phyloP scores from a whole-genome alignment of 2,888 invertebrate genomes.

The Ophioninae sp. region DNA sequence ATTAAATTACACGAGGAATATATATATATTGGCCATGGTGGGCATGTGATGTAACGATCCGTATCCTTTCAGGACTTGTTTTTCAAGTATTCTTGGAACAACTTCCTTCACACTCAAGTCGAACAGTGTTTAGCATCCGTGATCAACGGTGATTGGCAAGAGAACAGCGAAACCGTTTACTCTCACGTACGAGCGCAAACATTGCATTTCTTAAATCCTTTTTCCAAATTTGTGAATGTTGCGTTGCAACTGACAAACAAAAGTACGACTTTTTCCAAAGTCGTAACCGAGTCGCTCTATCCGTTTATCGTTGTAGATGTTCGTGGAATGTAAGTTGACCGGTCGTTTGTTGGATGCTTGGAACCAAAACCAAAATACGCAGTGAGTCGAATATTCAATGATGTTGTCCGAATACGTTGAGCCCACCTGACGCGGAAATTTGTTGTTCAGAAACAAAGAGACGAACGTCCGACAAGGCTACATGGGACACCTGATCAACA shows the following conservation, averaged over 20 bases:
- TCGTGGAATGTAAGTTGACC: slow-evolving; percentile 90
- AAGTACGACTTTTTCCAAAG: too few relatives aligned
- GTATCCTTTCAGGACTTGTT: slow-evolving; percentile 89
- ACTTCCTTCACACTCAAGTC: slow-evolving; percentile 96
- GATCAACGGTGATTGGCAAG: slow-evolving; percentile 81
- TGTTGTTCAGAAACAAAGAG: slow-evolving; percentile 80
- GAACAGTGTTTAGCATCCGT: slow-evolving; percentile 90
- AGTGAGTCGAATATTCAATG: slow-evolving; percentile 84
- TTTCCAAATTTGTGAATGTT: too few relatives aligned
- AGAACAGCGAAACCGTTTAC: slow-evolving; percentile 82
- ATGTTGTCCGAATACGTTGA: slow-evolving; percentile 20
- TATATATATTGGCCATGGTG: too few relatives aligned
- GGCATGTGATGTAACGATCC: not conserved
- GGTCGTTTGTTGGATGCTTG: slow-evolving; percentile 91
- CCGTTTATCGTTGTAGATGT: slow-evolving; percentile 83
- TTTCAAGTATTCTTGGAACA: slow-evolving; percentile 95
- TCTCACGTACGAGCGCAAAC: slow-evolving; percentile 81
- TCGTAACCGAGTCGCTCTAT: not conserved
- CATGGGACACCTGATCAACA: slow-evolving; percentile 86
- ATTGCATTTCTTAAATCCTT: slow-evolving; percentile 41
- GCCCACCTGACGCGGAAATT: not conserved
- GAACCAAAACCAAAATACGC: slow-evolving; percentile 89
- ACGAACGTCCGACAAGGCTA: slow-evolving; percentile 85
- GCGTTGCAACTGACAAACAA: too few relatives aligned
- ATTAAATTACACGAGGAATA: not conserved